Evolutionary conservation across 2,888 invertebrate species (phyloP).

Genomic region (Nemotelus nigrinus): DNA sequence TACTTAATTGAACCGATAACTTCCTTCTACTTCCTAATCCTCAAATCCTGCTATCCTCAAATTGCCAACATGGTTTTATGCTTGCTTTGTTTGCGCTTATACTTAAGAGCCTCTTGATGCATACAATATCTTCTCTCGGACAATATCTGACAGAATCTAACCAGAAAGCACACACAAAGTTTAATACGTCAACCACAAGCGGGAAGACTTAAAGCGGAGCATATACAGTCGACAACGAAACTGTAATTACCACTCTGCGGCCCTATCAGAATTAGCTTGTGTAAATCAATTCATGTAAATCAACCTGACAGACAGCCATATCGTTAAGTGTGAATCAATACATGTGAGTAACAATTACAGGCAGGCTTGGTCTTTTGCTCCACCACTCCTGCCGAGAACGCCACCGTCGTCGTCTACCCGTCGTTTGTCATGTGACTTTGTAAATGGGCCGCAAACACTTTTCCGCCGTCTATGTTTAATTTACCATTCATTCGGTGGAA

Average conservation of each 20-base stretch:
- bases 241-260: neutral
- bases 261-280: slow-evolving; percentile 1
- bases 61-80: neutral
- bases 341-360: neutral
- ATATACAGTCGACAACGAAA: no score
- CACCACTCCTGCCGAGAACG: neutral
- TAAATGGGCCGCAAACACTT: neutral
- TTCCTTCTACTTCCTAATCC: neutral
- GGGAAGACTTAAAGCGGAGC: neutral
- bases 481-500: neutral
- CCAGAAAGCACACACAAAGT: slow-evolving; percentile 1
- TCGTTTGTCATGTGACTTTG: neutral
- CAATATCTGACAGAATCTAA: neutral
- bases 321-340: slow-evolving; percentile 1
- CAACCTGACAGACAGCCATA: neutral
- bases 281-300: slow-evolving; percentile 8
- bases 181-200: neutral
- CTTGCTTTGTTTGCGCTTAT: neutral
- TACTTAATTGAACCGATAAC: neutral
- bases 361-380: neutral
- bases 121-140: neutral
- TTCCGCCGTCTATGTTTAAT: neutral
- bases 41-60: neutral
- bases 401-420: neutral
- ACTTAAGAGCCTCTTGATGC: neutral